Evolutionary conservation across 2,797 vertebrate genomes (phyloP), one percentile per base, ranked within the genome.

Genomic region (Propithecus deckenii): DNA sequence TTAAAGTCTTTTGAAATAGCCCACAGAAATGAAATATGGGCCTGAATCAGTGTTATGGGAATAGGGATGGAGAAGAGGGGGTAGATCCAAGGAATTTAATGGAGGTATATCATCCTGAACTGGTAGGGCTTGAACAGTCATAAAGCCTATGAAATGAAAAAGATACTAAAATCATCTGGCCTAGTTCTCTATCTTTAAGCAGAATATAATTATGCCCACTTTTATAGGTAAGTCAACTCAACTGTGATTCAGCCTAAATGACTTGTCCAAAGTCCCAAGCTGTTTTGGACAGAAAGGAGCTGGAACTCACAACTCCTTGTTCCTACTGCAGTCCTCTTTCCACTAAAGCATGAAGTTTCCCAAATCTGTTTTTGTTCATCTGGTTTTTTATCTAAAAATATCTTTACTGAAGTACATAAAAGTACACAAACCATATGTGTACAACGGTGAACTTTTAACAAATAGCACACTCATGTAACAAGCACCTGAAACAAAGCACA

Each of bases 71-170:
- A 91, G 52, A 74, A 90, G 17, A 74, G 18, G 20, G 8, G 35
- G 28, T 72, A 89, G 23, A 80, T 87, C 59, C 6, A 96, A 94
- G 41, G 91, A 75, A 89, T 46, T 76, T 95, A 48, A 48, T 93
- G 25, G 13, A 89, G 48, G 84, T 91, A 80, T 94, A 86, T 89
- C 41, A 89, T 95, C 41, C 8, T 74, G 48, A 96, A 89, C 50
- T 43, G 5, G 81, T 93, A 86, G 4, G 11, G 18, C 55, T 76
- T 78, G 23, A 76, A 52, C 46, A 78, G 32, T 48, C n/a, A 95
- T 69, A 91, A 95, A 92, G 22, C 28, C 46, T 83, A 79, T 65
- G 65, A 81, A 91, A 94, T 61, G 35, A 79, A 96, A 88, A 91
- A 80, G 25, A 71, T 50, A 41, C 25, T 76, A 30, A 84, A 92